Base-by-base conservation (phyloP, 2,888 invertebrate species). In the Melanargia galathea region DNA sequence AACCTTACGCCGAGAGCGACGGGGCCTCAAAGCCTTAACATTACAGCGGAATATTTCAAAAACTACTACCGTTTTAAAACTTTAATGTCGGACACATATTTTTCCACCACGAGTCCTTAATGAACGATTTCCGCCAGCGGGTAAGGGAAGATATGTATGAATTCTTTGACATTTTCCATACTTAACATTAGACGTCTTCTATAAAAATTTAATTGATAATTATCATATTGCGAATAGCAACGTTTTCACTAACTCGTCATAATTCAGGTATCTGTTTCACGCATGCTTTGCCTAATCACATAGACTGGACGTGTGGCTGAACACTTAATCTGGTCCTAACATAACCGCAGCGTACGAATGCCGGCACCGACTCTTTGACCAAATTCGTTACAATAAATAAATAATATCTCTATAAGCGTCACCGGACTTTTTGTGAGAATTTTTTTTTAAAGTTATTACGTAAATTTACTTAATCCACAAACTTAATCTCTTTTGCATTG, bases 401-500 rank as follows among this genome's bases (percentile, higher is more conserved):
- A 76, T 72, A 69, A 70, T 65, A 70, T 73, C 65, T 77, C 76
- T 77, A 78, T 80, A 69, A 60, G 64, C 62, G 64, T 57, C 57
- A 54, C 43, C 68, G 48, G 64, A 67, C 60, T 80, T 80, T 77
- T 81, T 81, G 78, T 74, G 77, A 80, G 79, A 82, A 75, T 73
- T 70, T 73, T 74, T 73, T 70, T 73, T 74, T 72, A 74, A 75
- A 74, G 78, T 76, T 73, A 76, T 76, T 78, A 81, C 70, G 73
- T 80, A 77, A 78, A 80, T 81, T 80, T 80, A 87, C 88, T 86
- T 84, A 87, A 79, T 80, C 80, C 83, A 84, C 83, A 81, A 82
- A 85, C 82, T 85, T 88, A 90, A 90, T 90, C 88, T 90, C 90
- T 86, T 89, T 90, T 81, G 84, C 82, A 87, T 86, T 89, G 89